Evolutionary conservation across 92 coral and sea anemone genomes (phyloP).

Genomic region (Hydrozoanthus gracilis): DNA sequence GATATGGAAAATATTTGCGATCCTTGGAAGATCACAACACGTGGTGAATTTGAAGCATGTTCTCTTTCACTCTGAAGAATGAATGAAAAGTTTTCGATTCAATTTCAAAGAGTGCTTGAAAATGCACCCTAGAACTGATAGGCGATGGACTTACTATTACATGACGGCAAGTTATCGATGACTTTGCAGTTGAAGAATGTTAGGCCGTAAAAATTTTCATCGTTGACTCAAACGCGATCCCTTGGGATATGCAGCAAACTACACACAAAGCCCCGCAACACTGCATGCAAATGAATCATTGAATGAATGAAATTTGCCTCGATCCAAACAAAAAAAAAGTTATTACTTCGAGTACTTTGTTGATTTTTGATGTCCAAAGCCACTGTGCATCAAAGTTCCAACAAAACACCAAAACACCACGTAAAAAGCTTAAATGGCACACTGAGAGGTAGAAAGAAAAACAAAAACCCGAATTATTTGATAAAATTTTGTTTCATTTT

Average conservation of each 20-base stretch:
- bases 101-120: neutral
- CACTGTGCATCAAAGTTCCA: neutral
- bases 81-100: conserved; percentile 32
- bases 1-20: conserved; percentile 28
- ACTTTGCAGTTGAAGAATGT: conserved; percentile 1
- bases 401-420: neutral
- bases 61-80: conserved; percentile 46
- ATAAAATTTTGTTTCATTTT: neutral
- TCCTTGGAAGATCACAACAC: conserved; percentile 48
- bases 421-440: neutral
- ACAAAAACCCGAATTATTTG: conserved; percentile 21
- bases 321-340: conserved; percentile 87
- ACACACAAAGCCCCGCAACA: conserved; percentile 58
- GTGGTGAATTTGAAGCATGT: conserved; percentile 34
- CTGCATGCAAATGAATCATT: conserved; percentile 93
- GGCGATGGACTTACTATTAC: neutral
- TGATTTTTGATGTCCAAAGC: conserved; percentile 41
- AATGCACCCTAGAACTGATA: neutral
- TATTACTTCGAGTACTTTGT: conserved; percentile 39
- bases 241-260: conserved; percentile 51
- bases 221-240: conserved; percentile 41
- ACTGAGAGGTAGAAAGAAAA: neutral
- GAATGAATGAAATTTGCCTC: conserved; percentile 96
- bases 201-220: conserved; percentile 31
- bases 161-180: neutral